Conservation (phyloP, 2,113 vertebrate genomes). For the Rattus norvegicus region GRCr8 NC_086032.1:68042501-68043000, state of each 20-base stretch:
- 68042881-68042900: not conserved
- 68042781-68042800: not conserved
- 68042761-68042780: not conserved
- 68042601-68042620: not conserved
- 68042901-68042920: not conserved
- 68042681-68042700: not conserved
- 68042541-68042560: not conserved
- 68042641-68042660: not conserved
- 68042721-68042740: not conserved
- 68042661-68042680: not conserved
- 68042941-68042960: not conserved
- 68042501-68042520: not conserved
- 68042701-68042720: not conserved
- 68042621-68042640: not conserved
- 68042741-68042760: not conserved
- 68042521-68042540: not conserved
- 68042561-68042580: not conserved
- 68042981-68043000: not conserved
- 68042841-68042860: not conserved
- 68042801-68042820: not conserved
- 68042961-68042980: not conserved
- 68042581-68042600: not conserved
- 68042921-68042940: not conserved
- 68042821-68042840: not conserved
- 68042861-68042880: not conserved